phyloP scores from a whole-genome alignment of 2,888 invertebrate species.

The Deroplatys truncata region DNA sequence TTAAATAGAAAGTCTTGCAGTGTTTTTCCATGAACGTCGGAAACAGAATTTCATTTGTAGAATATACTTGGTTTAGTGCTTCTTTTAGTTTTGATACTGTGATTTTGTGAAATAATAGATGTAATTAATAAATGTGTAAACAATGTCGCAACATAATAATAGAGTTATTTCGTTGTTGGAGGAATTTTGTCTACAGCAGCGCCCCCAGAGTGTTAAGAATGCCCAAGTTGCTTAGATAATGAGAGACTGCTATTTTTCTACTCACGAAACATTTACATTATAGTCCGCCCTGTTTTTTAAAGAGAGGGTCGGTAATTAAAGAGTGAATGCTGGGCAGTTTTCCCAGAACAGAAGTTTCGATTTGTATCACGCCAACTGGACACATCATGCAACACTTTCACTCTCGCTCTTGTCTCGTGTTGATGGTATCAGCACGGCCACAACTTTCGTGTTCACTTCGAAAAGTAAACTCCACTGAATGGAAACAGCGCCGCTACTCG shows the following conservation, averaged over 20 bases:
- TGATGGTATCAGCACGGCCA: neutral
- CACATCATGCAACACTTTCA: neutral
- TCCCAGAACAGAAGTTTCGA: neutral
- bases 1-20: too few species aligned
- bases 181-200: neutral
- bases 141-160: too few species aligned
- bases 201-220: too few species aligned
- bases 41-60: too few species aligned
- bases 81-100: too few species aligned
- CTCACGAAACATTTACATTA: neutral
- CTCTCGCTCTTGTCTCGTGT: neutral
- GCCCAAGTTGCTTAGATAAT: neutral
- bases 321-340: neutral
- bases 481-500: neutral
- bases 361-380: neutral
- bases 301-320: neutral
- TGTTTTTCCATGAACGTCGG: too few species aligned
- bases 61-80: too few species aligned
- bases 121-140: too few species aligned
- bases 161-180: neutral
- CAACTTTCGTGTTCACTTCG: neutral
- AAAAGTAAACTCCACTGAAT: neutral
- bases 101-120: too few species aligned
- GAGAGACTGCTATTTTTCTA: neutral
- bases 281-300: neutral